Evolutionary conservation across 2,888 invertebrate genomes (phyloP).

Genomic region (Julus scanicus): DNA sequence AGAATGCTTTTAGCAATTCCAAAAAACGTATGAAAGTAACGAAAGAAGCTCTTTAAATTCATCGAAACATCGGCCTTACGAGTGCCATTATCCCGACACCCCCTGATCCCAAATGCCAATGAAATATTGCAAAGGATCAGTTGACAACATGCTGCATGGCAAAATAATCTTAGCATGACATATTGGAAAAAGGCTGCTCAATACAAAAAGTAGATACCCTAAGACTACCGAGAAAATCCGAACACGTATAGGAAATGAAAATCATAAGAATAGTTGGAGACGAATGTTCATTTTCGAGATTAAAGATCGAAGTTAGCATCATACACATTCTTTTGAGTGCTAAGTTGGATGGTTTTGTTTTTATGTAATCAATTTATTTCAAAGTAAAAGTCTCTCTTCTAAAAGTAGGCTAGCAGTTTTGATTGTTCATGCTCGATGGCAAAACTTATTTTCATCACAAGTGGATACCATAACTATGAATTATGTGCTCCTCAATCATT

Average conservation of each 20-base stretch:
- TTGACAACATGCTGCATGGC: not conserved
- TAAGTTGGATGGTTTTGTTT: not conserved
- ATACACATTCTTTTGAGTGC: not conserved
- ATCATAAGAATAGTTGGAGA: not conserved
- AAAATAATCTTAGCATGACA: not conserved
- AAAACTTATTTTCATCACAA: not conserved
- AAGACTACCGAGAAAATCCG: too few species aligned
- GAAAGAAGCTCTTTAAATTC: slow-evolving; percentile 4
- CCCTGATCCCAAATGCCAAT: not conserved
- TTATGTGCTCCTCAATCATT: not conserved
- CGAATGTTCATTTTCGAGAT: not conserved
- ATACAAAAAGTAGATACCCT: not conserved
- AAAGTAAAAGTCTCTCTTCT: not conserved
- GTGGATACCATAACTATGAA: not conserved
- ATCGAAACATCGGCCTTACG: slow-evolving; percentile 2
- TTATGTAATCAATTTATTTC: not conserved
- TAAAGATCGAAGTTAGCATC: not conserved
- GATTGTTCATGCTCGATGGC: not conserved
- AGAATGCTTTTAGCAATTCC: slow-evolving; percentile 4
- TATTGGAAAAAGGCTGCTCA: not conserved
- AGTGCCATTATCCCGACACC: not conserved
- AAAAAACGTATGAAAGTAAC: slow-evolving; percentile 2
- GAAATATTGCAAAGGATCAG: not conserved
- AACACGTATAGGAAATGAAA: too few species aligned
- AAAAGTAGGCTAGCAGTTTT: not conserved